Conservation (phyloP, 2,888 invertebrate species). For the Stratiomys singularior region DNA sequence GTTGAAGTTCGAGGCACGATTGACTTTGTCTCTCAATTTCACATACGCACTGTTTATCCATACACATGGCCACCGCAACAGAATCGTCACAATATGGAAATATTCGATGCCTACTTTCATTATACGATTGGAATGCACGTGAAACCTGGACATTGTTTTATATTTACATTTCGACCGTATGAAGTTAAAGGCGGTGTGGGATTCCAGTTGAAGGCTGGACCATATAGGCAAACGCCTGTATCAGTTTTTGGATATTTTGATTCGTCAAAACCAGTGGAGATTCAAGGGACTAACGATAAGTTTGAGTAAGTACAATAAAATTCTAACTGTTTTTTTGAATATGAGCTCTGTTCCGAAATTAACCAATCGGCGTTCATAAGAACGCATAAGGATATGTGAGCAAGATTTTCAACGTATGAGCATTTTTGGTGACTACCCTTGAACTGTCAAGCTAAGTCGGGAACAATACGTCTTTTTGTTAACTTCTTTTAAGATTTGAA, state of each 20-base stretch:
- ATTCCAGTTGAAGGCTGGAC: slow-evolving; percentile 13
- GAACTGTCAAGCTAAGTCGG: no score
- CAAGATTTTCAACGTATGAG: no score
- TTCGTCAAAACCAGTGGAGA: neutral
- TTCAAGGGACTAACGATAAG: slow-evolving; percentile 6
- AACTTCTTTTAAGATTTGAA: no score
- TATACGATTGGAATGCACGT: slow-evolving; percentile 8
- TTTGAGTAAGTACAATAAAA: slow-evolving; percentile 1
- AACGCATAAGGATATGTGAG: no score
- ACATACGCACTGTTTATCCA: neutral
- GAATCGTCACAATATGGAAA: slow-evolving; percentile 3
- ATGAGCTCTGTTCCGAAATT: neutral
- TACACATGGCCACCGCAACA: slow-evolving; percentile 2
- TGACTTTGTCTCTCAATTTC: slow-evolving; percentile 1
- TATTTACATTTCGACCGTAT: neutral
- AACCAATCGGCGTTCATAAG: no score
- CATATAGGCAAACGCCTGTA: slow-evolving; percentile 4
- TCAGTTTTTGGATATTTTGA: slow-evolving; percentile 8
- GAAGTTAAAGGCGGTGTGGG: slow-evolving; percentile 3
- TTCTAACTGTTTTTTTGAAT: neutral
- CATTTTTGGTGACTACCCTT: no score
- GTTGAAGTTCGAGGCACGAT: neutral
- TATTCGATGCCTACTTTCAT: neutral
- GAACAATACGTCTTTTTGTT: no score
- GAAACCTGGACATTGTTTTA: slow-evolving; percentile 17